Conservation (phyloP, 1,140 invertebrate genomes). For the Pseudomyrmex concolor region DNA sequence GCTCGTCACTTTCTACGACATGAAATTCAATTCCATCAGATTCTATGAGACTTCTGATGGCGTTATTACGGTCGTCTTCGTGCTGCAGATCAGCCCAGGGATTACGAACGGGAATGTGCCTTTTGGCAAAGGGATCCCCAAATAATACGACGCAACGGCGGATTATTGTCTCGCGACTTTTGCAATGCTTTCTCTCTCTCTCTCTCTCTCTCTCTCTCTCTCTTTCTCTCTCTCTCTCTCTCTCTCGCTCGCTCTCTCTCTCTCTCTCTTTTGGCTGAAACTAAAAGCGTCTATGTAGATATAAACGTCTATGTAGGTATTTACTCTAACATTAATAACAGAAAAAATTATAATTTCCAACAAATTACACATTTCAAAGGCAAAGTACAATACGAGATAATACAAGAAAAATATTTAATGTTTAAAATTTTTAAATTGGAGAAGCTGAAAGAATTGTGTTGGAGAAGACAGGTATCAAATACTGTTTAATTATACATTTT, state of each 20-base stretch:
- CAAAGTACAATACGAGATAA: no score
- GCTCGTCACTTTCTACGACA: conserved; percentile 35
- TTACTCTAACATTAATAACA: no score
- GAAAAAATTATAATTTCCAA: no score
- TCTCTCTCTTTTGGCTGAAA: no score
- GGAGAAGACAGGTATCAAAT: not conserved
- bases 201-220: no score
- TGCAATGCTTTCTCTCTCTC: no score
- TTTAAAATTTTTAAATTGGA: not conserved
- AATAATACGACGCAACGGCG: not conserved
- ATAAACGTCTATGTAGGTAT: no score
- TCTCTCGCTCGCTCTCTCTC: no score
- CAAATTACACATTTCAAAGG: no score
- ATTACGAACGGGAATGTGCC: conserved; percentile 35
- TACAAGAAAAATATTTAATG: no score
- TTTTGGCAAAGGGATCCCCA: not conserved
- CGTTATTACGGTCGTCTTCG: conserved; percentile 56
- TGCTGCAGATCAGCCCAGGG: conserved; percentile 18
- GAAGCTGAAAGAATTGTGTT: not conserved
- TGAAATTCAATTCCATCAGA: conserved; percentile 63
- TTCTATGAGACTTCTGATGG: conserved; percentile 33
- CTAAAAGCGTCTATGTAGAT: no score
- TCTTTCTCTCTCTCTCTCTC: no score
- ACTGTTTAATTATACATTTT: not conserved
- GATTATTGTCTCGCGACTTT: not conserved